Conservation (phyloP, 2,113 vertebrate genomes). For the Cygnus buccinator region DNA sequence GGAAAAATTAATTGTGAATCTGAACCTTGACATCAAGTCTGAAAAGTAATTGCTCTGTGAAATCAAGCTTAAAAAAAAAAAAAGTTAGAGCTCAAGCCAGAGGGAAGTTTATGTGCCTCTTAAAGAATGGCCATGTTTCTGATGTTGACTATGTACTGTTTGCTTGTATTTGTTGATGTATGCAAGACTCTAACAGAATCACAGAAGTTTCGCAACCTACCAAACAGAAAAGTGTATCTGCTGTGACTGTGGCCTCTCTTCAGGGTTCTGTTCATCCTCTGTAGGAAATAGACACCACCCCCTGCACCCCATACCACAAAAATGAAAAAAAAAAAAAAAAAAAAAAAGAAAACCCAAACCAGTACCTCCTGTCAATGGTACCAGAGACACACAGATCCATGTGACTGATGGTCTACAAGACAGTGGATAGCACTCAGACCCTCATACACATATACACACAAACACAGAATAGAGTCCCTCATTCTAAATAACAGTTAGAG, state of each 20-base stretch:
- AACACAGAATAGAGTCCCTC: background rate
- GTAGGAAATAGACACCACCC: background rate
- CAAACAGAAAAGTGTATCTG: background rate
- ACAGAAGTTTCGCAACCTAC: background rate
- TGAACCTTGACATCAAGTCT: background rate
- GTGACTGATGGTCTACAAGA: background rate
- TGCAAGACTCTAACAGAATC: background rate
- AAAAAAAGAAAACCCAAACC: too few relatives aligned
- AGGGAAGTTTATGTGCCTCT: background rate
- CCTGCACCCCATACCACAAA: too few relatives aligned
- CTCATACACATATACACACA: background rate
- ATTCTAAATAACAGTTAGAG: background rate
- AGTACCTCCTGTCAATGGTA: background rate
- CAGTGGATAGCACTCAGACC: background rate
- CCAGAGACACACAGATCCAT: too few relatives aligned
- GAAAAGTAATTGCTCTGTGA: background rate
- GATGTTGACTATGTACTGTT: background rate
- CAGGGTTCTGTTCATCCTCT: background rate
- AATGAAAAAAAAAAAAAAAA: background rate
- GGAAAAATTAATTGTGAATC: background rate
- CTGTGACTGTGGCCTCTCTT: background rate
- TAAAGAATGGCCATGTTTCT: background rate
- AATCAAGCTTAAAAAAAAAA: background rate
- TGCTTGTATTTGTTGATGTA: background rate
- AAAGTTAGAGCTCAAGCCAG: background rate